These are phyloP conservation scores for Scaptodrosophila latifasciaeformis DNA, from an alignment of 2,888 invertebrate species.

Conservation along the genomic window DNA sequence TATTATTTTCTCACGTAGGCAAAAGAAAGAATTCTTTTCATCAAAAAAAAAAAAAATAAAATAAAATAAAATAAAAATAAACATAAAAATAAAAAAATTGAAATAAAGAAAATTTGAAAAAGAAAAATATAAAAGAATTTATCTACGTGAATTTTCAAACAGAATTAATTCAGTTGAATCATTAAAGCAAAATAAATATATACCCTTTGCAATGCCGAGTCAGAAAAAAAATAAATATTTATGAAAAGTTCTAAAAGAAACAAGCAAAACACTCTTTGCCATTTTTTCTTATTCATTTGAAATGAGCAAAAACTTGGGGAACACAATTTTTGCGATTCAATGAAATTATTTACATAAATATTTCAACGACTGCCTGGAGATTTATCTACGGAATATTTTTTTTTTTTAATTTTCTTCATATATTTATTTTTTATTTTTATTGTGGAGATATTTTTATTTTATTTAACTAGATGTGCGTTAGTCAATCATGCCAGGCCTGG, in stretches of 20 bases:
- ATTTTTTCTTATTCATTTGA: constrained; percentile 2
- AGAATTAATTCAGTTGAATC: no score
- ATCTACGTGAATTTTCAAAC: no score
- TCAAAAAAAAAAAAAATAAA: constrained; percentile 7
- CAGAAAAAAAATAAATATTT: constrained; percentile 55
- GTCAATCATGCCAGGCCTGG: constrained; percentile 52
- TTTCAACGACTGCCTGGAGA: constrained; percentile 13
- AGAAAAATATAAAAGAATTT: no score
- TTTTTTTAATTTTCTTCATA: no score
- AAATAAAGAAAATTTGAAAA: no score
- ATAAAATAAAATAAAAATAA: constrained; percentile 23
- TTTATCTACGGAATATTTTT: no score
- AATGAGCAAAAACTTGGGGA: constrained; percentile 44
- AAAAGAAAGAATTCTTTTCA: background rate
- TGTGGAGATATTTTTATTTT: constrained; percentile 28
- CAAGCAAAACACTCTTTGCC: constrained; percentile 1
- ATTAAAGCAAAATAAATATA: no score
- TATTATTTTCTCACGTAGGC: no score
- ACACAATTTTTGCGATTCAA: constrained; percentile 31
- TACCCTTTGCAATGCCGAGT: no score
- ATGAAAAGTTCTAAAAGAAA: constrained; percentile 28
- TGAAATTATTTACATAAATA: constrained; percentile 50
- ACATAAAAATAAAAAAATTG: no score
- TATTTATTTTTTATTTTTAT: constrained; percentile 30
- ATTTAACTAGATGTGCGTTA: constrained; percentile 56